Base-by-base conservation (phyloP, 2,888 invertebrate species). In the Malthinus seriepunctatus region DNA sequence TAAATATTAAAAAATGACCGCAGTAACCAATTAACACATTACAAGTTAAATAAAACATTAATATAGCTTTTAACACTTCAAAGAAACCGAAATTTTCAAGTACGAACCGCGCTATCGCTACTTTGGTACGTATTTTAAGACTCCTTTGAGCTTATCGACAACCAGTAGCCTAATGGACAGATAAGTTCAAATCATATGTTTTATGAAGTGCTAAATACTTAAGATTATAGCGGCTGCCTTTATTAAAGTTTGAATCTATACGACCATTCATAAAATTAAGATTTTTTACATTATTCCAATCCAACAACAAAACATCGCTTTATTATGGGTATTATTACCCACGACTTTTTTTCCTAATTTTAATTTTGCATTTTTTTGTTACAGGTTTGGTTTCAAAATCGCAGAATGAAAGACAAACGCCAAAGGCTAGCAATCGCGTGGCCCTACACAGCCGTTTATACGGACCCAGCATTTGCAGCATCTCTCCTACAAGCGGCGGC, bases 311-410 rank as follows among this genome's bases (percentile, higher is more conserved):
- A 23, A 23, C 23, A 5, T 23, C 23, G 23, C 23, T 23, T 23
- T 5, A 23, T n/a, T n/a, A n/a, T n/a, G n/a, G n/a, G n/a, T n/a
- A n/a, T n/a, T n/a, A n/a, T 23, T 23, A 23, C 23, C 23, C 23
- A 23, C 5, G 3, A 23, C 23, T 2, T 23, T 23, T 3, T 23
- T 23, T 3, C 23, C n/a, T 5, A 23, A 5, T 23, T 23, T 23
- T 23, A n/a, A n/a, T 23, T 23, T 23, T 23, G 2, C 23, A 23
- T 23, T 23, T 23, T 23, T 62, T 75, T 67, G 59, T 79, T 79
- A 2, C 84, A 94, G 93, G 94, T 95, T 12, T 98, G 98, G 98
- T 99, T 99, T 78, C 96, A 96, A 84, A 96, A 96, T 77, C 85
- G 96, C 33, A 83, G 96, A 51, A 96, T 96, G 95, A 96, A 98